Evolutionary conservation across 2,888 invertebrate genomes (phyloP).

Genomic region (Clusia tigrina): DNA sequence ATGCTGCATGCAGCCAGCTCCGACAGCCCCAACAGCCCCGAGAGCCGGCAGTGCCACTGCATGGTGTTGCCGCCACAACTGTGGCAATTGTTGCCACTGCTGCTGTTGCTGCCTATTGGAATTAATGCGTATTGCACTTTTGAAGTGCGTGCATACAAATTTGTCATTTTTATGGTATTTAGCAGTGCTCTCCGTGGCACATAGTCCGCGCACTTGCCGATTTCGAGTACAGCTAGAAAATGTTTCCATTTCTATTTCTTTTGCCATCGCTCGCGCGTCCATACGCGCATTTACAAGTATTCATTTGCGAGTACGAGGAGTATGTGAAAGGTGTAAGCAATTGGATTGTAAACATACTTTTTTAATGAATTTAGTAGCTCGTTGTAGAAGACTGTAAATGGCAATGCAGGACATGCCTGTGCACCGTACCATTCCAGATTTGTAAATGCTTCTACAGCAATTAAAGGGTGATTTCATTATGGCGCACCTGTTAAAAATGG

Average conservation of each 20-base stretch:
- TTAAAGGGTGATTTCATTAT: not conserved
- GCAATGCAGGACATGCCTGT: not conserved
- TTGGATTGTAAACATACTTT: not conserved
- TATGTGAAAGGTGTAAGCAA: not conserved
- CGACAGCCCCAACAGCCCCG: not conserved
- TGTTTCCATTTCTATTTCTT: not conserved
- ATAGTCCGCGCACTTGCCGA: not conserved
- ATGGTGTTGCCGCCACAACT: constrained; percentile 17
- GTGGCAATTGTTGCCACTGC: constrained; percentile 23
- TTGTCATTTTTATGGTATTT: constrained; percentile 50
- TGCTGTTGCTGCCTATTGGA: constrained; percentile 50
- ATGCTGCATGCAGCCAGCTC: not conserved
- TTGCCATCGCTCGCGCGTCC: not conserved
- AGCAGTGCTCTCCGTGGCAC: not conserved
- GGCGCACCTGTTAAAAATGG: not conserved
- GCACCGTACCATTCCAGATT: constrained; percentile 2
- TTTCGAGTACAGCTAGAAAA: not conserved
- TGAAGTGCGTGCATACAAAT: constrained; percentile 59
- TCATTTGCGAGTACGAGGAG: not conserved
- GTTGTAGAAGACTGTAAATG: not conserved
- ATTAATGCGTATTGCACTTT: constrained; percentile 58
- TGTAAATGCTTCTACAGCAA: not conserved
- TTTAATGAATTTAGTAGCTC: not conserved
- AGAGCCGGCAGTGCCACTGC: not conserved
- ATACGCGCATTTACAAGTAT: not conserved